phyloP scores from a whole-genome alignment of 2,797 vertebrate genomes.

The Luscinia luscinia region DNA sequence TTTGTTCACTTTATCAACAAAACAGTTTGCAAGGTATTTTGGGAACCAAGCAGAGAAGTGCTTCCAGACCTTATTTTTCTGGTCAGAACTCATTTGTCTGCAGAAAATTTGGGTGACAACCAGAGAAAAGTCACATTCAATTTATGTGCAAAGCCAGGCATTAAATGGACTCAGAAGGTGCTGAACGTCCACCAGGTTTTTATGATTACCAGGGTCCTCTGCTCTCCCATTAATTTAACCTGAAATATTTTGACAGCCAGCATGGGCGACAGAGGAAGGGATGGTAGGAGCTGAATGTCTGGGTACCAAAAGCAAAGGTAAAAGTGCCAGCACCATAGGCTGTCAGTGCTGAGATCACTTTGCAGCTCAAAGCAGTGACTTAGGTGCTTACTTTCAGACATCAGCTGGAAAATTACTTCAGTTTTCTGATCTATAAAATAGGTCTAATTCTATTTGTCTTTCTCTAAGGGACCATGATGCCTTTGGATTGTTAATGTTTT shows the following conservation, averaged over 20 bases:
- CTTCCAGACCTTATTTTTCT: neutral
- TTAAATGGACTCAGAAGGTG: neutral
- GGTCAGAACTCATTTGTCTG: neutral
- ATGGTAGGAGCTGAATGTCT: neutral
- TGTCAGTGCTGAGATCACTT: neutral
- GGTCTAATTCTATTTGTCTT: slow-evolving; percentile 11
- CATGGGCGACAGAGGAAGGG: neutral
- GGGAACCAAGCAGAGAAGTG: neutral
- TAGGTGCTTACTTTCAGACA: neutral
- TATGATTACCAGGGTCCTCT: neutral
- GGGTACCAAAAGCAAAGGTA: neutral
- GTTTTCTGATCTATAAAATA: neutral
- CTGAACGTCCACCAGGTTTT: neutral
- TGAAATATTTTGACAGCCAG: neutral
- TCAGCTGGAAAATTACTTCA: neutral
- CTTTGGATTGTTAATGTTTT: neutral
- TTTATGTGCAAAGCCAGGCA: neutral
- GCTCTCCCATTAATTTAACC: neutral
- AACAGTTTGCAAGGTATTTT: neutral
- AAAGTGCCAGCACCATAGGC: neutral
- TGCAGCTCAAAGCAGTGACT: neutral
- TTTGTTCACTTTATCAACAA: slow-evolving; percentile 32
- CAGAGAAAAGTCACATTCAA: slow-evolving; percentile 39
- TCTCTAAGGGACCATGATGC: neutral
- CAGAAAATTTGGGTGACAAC: neutral